Conservation (phyloP, 2,888 invertebrate species). For the Chorisops tibialis region DNA sequence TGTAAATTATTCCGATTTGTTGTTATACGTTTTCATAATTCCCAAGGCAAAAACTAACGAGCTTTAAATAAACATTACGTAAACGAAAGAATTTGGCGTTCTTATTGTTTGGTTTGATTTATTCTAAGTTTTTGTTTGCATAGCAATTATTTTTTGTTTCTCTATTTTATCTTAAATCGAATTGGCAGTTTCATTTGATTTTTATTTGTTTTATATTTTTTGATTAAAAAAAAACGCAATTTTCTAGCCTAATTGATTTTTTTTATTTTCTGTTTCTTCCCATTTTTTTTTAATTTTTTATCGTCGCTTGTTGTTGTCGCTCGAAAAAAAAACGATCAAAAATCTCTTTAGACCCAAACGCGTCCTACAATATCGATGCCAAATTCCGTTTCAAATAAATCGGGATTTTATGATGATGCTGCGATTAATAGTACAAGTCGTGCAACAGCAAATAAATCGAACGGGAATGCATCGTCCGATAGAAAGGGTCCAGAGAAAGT, state of each 20-base stretch:
- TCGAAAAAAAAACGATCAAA: neutral
- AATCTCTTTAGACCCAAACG: slow-evolving; percentile 10
- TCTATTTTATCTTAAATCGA: too few relatives aligned
- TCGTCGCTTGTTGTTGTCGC: slow-evolving; percentile 11
- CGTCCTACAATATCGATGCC: slow-evolving; percentile 59
- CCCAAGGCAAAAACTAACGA: neutral
- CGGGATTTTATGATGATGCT: slow-evolving; percentile 41
- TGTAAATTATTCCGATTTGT: too few relatives aligned
- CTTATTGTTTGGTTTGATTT: slow-evolving; percentile 26
- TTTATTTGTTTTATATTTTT: neutral
- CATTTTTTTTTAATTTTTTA: slow-evolving; percentile 7
- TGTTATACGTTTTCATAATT: too few relatives aligned
- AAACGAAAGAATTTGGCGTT: slow-evolving; percentile 14
- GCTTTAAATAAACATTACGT: slow-evolving; percentile 17
- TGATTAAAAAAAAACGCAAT: neutral
- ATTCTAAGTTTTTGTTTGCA: neutral
- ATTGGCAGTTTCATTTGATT: too few relatives aligned
- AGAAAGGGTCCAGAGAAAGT: slow-evolving; percentile 8
- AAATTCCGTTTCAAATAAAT: slow-evolving; percentile 51
- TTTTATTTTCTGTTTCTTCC: neutral
- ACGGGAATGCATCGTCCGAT: neutral
- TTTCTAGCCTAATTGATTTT: neutral
- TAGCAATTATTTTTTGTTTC: too few relatives aligned
- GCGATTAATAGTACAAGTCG: neutral
- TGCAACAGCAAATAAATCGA: neutral